Percentiles rank a stretch among this genome's conserved stretches.
These are phyloP conservation scores for Didymodactylos carnosus DNA, from an alignment of 2,888 invertebrate species.

Conservation along the genomic window DNA sequence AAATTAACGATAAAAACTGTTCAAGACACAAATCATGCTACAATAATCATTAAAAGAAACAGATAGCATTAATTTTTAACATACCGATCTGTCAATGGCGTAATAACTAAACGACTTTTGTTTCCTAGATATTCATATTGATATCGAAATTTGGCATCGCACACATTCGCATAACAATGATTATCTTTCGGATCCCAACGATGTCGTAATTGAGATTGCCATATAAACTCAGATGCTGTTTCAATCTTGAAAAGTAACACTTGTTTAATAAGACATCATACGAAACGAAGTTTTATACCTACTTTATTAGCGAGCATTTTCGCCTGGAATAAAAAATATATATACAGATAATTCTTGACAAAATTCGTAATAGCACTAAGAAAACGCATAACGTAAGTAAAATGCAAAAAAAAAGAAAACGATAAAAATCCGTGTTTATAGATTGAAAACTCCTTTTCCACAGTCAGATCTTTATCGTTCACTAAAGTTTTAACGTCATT, in stretches of 20 bases:
- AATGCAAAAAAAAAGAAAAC: too few relatives aligned
- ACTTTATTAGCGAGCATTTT: conserved; percentile 10
- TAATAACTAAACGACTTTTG: conserved; percentile 79
- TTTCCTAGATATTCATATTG: conserved; percentile 87
- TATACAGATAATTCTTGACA: too few relatives aligned
- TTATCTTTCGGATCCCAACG: conserved; percentile 72
- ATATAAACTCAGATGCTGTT: conserved; percentile 65
- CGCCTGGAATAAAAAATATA: too few relatives aligned
- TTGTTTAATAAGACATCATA: not conserved
- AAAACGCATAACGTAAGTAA: too few relatives aligned
- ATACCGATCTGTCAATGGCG: conserved; percentile 58
- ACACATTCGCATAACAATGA: conserved; percentile 85
- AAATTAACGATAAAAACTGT: too few relatives aligned
- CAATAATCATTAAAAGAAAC: too few relatives aligned
- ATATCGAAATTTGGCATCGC: conserved; percentile 80
- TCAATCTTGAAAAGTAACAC: conserved; percentile 37
- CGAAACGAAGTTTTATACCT: not conserved
- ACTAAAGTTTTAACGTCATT: too few relatives aligned
- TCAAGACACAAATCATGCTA: too few relatives aligned
- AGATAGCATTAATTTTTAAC: conserved; percentile 25
- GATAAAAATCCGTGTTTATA: too few relatives aligned
- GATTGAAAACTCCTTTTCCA: too few relatives aligned
- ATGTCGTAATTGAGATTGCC: conserved; percentile 73
- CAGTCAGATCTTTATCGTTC: too few relatives aligned
- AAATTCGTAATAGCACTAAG: not conserved